Conservation (phyloP, 1,140 invertebrate species). For the Drosophila pruinosa region DNA sequence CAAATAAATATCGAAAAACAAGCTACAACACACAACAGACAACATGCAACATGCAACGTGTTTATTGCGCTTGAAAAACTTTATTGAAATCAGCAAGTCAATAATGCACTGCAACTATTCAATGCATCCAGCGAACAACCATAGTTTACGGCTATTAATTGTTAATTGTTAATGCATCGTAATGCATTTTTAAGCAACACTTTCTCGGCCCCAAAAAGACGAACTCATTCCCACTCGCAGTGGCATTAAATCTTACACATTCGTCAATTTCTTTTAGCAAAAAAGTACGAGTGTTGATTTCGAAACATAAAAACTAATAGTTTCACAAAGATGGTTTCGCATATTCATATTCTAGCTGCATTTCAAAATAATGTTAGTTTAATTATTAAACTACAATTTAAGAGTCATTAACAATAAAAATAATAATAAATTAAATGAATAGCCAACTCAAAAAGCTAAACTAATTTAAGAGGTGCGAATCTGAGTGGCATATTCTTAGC, state of each 20-base stretch:
- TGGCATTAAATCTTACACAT: not conserved
- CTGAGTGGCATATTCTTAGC: no score
- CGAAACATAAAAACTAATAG: no score
- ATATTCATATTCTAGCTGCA: no score
- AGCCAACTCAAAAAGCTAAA: no score
- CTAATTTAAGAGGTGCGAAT: no score
- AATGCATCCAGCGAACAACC: not conserved
- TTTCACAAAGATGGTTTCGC: no score
- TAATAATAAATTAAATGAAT: no score
- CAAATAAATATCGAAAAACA: constrained; percentile 27
- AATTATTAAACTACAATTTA: no score
- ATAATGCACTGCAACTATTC: constrained; percentile 21
- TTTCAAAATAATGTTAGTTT: no score
- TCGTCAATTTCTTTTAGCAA: not conserved
- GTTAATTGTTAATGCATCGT: constrained; percentile 57
- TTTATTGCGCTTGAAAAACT: not conserved
- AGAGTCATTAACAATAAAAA: no score
- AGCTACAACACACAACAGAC: not conserved
- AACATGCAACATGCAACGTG: constrained; percentile 19
- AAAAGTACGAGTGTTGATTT: not conserved
- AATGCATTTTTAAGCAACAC: constrained; percentile 75
- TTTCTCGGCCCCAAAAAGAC: constrained; percentile 42
- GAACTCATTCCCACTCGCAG: not conserved
- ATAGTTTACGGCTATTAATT: constrained; percentile 66
- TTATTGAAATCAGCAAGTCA: constrained; percentile 32